Conservation (phyloP, 2,797 vertebrate species). For the Muraenolepis orangiensis region DNA sequence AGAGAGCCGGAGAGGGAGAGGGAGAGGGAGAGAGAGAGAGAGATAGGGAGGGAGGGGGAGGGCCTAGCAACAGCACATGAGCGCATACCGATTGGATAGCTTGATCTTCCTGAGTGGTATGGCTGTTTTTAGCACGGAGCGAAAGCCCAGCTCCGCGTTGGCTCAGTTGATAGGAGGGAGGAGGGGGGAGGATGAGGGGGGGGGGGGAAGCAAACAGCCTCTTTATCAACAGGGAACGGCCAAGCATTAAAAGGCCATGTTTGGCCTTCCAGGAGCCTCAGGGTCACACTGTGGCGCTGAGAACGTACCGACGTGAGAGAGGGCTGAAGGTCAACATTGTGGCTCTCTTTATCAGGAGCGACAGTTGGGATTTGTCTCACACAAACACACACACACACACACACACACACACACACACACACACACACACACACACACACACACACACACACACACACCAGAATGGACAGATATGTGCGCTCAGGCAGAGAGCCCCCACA, state of each 20-base stretch:
- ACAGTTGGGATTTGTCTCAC: slow-evolving; percentile 26
- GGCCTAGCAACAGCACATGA: slow-evolving; percentile 73
- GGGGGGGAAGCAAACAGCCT: slow-evolving; percentile 12
- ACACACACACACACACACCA: neutral
- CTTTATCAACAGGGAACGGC: slow-evolving; percentile 39
- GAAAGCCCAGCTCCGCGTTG: slow-evolving; percentile 60
- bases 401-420: neutral
- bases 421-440: neutral
- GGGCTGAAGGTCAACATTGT: slow-evolving; percentile 55
- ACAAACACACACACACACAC: neutral
- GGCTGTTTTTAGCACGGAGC: slow-evolving; percentile 70
- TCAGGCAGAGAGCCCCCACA: neutral
- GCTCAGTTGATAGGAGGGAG: slow-evolving; percentile 49
- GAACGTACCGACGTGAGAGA: slow-evolving; percentile 37
- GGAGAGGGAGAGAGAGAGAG: slow-evolving; percentile 18
- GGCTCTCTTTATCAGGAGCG: slow-evolving; percentile 41
- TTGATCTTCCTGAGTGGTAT: slow-evolving; percentile 72
- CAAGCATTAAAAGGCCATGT: slow-evolving; percentile 39
- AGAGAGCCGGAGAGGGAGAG: slow-evolving; percentile 55
- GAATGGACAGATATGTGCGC: slow-evolving; percentile 11
- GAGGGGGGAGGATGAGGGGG: slow-evolving; percentile 3
- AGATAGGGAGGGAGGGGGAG: slow-evolving; percentile 47
- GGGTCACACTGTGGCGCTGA: slow-evolving; percentile 40
- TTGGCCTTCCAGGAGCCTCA: slow-evolving; percentile 40
- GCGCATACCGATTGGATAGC: slow-evolving; percentile 69